Base-by-base conservation (phyloP, 2,888 invertebrate species). In the Eristalinus aeneus region DNA sequence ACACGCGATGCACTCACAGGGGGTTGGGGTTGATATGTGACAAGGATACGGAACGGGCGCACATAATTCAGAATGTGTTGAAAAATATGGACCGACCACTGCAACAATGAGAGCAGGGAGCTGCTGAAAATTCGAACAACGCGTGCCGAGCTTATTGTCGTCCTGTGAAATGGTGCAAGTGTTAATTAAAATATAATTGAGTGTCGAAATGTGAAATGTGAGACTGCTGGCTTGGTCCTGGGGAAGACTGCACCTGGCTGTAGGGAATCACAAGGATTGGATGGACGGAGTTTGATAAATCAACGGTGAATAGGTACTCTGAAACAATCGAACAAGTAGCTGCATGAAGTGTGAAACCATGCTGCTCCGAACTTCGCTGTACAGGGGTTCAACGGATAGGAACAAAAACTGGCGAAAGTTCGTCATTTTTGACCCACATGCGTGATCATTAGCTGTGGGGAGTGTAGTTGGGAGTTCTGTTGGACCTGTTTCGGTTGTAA, bases 91-190 rank as follows among this genome's bases (percentile, higher is more conserved):
- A 46, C 9, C 46, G 46, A 46, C 16, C n/a, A 8, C 36, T 65
- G 72, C 54, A 71, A 68, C 58, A 63, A 67, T 56, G 76, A 81
- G 74, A 54, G 39, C 65, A 34, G 27, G 31, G 78, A 34, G 34
- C 32, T 31, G 22, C 31, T 32, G 64, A 63, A 63, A 53, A 74
- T 81, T 23, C 89, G 56, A 90, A 5, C 12, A 90, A 91, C 90
- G 89, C 90, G 90, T 90, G 89, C 89, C 89, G 88, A 80, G 88
- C 46, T 39, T 71, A 85, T 85, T 82, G 74, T 82, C 74, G 74
- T 82, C 74, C 11, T 32, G 32, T 32, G 58, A 31, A 39, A 73
- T 73, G 73, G n/a, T 54, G 68, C 64, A 73, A 82, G 86, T 82
- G 86, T 82, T 86, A 86, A 86, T 86, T 82, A 82, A 82, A 86